phyloP scores from a whole-genome alignment of 1,140 invertebrate species.

The Gerris buenoi region DNA sequence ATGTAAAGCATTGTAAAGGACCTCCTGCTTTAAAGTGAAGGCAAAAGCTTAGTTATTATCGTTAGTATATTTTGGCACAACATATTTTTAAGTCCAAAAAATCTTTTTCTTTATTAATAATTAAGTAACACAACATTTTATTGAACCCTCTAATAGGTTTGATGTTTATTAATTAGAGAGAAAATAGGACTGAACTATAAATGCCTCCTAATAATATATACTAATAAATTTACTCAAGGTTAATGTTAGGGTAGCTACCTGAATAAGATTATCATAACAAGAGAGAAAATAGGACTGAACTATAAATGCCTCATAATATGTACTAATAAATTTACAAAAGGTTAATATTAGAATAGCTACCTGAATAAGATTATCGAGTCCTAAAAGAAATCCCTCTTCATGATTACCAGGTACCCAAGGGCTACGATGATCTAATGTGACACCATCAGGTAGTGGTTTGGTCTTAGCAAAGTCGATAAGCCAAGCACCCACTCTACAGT shows the following conservation, averaged over 20 bases:
- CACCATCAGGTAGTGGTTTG: slow-evolving; percentile 49
- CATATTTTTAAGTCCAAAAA: not conserved
- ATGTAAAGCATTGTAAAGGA: no score
- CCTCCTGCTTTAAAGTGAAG: no score
- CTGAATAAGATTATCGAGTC: slow-evolving; percentile 69
- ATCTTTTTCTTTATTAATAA: not conserved
- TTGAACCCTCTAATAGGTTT: no score
- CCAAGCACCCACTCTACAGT: slow-evolving; percentile 73
- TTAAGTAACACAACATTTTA: no score
- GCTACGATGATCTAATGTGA: slow-evolving; percentile 54
- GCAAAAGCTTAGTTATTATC: not conserved
- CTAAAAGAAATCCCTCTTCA: slow-evolving; percentile 84
- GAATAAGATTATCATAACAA: not conserved
- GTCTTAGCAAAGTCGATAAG: slow-evolving; percentile 95
- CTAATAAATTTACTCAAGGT: not conserved
- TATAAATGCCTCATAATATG: not conserved
- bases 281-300: not conserved
- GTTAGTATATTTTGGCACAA: not conserved
- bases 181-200: not conserved
- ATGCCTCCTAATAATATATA: not conserved
- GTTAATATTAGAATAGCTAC: slow-evolving; percentile 24
- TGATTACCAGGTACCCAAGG: slow-evolving; percentile 80
- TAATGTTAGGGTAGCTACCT: not conserved
- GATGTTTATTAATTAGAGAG: not conserved
- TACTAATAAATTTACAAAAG: not conserved